These are phyloP conservation scores for Halcyon badia DNA, from an alignment of 2,797 vertebrate genomes.

Conservation along the genomic window DNA sequence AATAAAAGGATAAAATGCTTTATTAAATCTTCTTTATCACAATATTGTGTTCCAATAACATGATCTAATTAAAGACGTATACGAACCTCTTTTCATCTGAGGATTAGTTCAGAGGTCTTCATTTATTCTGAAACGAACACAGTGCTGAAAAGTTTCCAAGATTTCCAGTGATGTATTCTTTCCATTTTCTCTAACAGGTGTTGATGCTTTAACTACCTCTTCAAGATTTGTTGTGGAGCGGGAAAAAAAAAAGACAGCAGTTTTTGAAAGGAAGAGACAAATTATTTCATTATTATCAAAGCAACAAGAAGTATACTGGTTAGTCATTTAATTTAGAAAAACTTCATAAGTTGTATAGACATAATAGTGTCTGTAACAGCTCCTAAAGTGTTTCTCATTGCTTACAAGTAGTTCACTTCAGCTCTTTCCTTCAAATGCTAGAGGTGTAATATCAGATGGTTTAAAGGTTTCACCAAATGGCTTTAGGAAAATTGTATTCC, in stretches of 20 bases:
- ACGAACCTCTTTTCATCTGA: slow-evolving; percentile 80
- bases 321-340: background rate
- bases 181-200: slow-evolving; percentile 69
- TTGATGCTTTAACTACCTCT: slow-evolving; percentile 53
- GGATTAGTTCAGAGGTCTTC: slow-evolving; percentile 77
- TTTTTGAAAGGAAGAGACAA: background rate
- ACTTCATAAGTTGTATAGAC: background rate
- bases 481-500: background rate
- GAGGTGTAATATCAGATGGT: background rate
- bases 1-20: slow-evolving; percentile 84
- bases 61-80: slow-evolving; percentile 83
- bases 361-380: background rate
- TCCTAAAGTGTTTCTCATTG: background rate
- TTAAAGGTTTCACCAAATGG: background rate
- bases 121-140: slow-evolving; percentile 73
- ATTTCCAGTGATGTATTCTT: slow-evolving; percentile 56
- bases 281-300: slow-evolving; percentile 13
- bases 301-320: background rate
- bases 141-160: slow-evolving; percentile 73
- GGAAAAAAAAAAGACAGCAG: background rate
- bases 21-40: slow-evolving; percentile 85
- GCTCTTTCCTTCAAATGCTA: background rate
- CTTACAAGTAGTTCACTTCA: background rate
- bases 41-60: slow-evolving; percentile 78
- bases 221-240: slow-evolving; percentile 19